Conservation (phyloP, 1,140 invertebrate genomes). For the Drosophila nigrodunni region DNA sequence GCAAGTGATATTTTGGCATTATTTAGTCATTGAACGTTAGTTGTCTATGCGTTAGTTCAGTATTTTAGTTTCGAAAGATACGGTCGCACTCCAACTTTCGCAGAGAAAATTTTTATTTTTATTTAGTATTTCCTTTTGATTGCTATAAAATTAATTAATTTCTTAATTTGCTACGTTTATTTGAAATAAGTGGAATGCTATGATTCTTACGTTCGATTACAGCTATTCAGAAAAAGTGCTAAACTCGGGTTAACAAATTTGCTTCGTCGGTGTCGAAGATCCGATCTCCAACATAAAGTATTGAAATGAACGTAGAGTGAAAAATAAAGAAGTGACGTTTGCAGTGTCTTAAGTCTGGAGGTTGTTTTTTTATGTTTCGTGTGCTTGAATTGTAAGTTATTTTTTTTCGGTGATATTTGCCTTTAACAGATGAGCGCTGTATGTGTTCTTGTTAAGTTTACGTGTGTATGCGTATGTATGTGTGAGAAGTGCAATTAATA, state of each 20-base stretch:
- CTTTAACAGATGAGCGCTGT: constrained; percentile 19
- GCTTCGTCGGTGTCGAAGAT: constrained; percentile 31
- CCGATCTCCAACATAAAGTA: constrained; percentile 49
- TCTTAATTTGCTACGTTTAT: constrained; percentile 11
- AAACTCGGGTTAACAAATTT: constrained; percentile 14
- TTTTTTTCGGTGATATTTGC: constrained; percentile 47
- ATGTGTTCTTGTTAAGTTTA: constrained; percentile 7
- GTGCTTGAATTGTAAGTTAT: constrained; percentile 48
- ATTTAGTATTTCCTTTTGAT: constrained; percentile 42
- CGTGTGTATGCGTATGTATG: constrained; percentile 11
- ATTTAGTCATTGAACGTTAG: background rate
- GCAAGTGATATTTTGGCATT: constrained; percentile 14
- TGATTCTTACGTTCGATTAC: constrained; percentile 3
- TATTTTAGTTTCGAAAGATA: constrained; percentile 31
- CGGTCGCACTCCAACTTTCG: constrained; percentile 44
- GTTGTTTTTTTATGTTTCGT: constrained; percentile 48
- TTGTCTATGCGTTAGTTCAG: constrained; percentile 4
- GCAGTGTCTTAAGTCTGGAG: constrained; percentile 51
- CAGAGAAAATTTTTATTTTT: constrained; percentile 49
- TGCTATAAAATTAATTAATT: constrained; percentile 28
- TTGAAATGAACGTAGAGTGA: constrained; percentile 53
- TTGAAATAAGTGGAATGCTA: constrained; percentile 10
- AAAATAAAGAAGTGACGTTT: constrained; percentile 63
- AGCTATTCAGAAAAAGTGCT: constrained; percentile 2
- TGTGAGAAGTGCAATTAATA: constrained; percentile 7